These are phyloP conservation scores for Ormia ochracea DNA, from an alignment of 2,888 invertebrate genomes.

Conservation along the genomic window DNA sequence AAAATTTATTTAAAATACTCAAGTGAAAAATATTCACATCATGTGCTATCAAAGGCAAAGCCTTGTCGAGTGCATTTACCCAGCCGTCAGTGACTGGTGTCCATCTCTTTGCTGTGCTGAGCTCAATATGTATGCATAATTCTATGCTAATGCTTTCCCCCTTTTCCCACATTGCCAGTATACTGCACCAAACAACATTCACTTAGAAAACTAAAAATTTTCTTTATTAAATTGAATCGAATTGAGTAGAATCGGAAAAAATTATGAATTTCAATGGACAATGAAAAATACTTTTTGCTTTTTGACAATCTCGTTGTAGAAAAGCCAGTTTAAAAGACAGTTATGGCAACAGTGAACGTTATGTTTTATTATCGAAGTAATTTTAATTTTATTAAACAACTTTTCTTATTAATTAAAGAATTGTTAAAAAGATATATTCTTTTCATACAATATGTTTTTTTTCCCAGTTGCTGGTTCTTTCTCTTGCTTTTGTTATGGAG, in stretches of 20 bases:
- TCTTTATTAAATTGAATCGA: constrained; percentile 21
- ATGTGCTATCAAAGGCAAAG: too few relatives aligned
- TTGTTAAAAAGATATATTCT: background rate
- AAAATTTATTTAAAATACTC: too few relatives aligned
- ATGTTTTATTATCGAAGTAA: constrained; percentile 10
- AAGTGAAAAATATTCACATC: too few relatives aligned
- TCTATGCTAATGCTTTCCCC: background rate
- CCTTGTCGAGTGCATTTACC: too few relatives aligned
- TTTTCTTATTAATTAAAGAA: background rate
- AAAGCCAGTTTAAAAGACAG: background rate
- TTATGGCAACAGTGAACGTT: background rate
- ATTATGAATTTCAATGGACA: background rate
- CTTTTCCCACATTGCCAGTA: background rate
- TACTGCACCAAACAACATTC: constrained; percentile 22
- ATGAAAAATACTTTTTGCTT: background rate
- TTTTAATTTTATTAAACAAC: background rate
- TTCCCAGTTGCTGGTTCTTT: too few relatives aligned
- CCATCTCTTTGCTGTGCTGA: background rate
- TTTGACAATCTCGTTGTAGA: background rate
- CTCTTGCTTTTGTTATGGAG: too few relatives aligned
- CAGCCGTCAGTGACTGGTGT: too few relatives aligned
- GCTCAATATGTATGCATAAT: background rate
- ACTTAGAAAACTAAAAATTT: constrained; percentile 13
- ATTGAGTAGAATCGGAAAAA: background rate
- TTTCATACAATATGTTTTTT: background rate